phyloP scores from a whole-genome alignment of 1,140 invertebrate genomes.

The Steinernema feltiae region DNA sequence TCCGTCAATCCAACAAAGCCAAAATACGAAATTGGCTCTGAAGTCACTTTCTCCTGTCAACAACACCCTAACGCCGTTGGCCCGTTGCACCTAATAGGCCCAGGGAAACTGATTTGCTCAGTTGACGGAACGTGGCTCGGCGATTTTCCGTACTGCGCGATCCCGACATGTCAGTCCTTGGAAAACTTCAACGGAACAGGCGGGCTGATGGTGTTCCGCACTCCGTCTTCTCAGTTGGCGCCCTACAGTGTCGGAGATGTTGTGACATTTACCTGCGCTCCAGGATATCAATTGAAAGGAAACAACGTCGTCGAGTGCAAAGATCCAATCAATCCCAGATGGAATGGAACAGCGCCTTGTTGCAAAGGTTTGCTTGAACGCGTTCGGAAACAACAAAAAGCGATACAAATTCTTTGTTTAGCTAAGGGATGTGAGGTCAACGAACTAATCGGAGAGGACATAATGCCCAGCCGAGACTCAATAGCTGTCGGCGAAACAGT shows the following conservation, averaged over 20 bases:
- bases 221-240: neutral
- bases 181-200: neutral
- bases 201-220: neutral
- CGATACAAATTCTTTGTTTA: too few species aligned
- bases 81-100: neutral
- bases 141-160: neutral
- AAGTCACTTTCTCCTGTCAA: neutral
- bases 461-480: neutral
- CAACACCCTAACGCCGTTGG: neutral
- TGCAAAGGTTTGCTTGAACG: slow-evolving; percentile 12
- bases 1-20: neutral
- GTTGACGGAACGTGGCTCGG: neutral
- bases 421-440: neutral
- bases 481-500: neutral
- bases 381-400: too few species aligned
- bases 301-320: neutral
- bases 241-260: neutral
- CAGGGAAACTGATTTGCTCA: neutral
- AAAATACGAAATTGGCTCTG: neutral
- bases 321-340: neutral
- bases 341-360: neutral
- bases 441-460: neutral
- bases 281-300: neutral
- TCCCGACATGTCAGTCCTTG: neutral
- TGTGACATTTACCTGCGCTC: neutral